phyloP scores from a whole-genome alignment of 2,797 vertebrate genomes.

The Glossophaga mutica region DNA sequence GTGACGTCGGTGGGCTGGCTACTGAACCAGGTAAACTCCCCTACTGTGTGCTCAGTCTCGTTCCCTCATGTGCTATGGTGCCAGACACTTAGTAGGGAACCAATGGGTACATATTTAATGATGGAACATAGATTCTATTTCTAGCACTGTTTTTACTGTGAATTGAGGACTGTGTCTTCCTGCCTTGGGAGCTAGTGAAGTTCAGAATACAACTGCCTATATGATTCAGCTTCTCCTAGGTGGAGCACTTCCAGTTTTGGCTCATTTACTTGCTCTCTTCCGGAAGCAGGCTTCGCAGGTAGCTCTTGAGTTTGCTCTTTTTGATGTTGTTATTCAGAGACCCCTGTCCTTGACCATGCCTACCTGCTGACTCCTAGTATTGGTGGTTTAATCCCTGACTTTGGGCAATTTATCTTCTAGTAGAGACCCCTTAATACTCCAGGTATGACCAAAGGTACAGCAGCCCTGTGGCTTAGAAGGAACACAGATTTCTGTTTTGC shows the following conservation, averaged over 20 bases:
- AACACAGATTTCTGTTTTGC: conserved; percentile 32
- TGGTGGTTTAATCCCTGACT: conserved; percentile 1
- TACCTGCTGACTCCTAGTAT: not conserved
- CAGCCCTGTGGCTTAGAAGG: conserved; percentile 46
- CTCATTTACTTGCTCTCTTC: conserved; percentile 23
- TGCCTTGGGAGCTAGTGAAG: not conserved
- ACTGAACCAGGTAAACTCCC: rapidly evolving
- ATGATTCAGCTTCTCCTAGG: not conserved
- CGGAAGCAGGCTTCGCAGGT: conserved; percentile 42
- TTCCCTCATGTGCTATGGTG: not conserved
- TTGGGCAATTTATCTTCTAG: not conserved
- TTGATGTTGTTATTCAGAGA: not conserved
- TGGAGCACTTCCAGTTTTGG: not conserved
- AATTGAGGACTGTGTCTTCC: not conserved
- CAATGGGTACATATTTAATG: too few species aligned
- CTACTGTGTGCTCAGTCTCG: too few species aligned
- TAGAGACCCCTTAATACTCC: conserved; percentile 23
- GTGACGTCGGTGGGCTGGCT: rapidly evolving
- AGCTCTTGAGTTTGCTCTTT: conserved; percentile 18
- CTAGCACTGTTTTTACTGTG: not conserved
- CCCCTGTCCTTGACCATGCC: not conserved
- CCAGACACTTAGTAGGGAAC: not conserved
- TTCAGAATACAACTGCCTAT: rapidly evolving
- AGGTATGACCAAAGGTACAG: not conserved
- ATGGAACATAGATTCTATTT: not conserved